Evolutionary conservation across 2,113 vertebrate genomes (phyloP), one percentile per base, ranked within the genome.

Genomic region (Chelonoidis abingdonii): DNA sequence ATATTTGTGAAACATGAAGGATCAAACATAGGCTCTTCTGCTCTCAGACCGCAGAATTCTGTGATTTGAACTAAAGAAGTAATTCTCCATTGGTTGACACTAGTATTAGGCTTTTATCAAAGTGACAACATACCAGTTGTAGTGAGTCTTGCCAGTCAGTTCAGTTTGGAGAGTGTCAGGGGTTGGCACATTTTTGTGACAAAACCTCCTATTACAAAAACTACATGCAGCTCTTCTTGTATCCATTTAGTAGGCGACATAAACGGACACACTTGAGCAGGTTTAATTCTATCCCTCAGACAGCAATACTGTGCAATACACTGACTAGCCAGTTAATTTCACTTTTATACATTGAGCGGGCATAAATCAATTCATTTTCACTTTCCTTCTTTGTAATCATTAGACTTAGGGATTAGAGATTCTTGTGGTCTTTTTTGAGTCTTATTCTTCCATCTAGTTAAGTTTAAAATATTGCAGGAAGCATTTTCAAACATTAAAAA

Each of bases 181-280:
- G 35, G 35, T 44, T 38, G 79, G 22, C 4, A 84, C 12, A 35
- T 6, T 89, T 88, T 21, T 38, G 21, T 91, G 25, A 83, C 38
- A 81, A 92, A 91, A 91, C 8, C 3, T 9, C 27, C 24, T 22
- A 2, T 83, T 92, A 86, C 41, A 93, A 92, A 86, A 5, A 17
- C 2, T 11, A 8, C 49, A 3, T 50, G n/a, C 47, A 69, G 50
- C 75, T n/a, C 53, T 17, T 81, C 24, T n/a, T 81, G 62, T 49
- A 79, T 65, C 56, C 35, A 3, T 47, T 88, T n/a, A n/a, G 80
- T 27, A 31, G 88, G 17, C 79, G n/a, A 29, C 17, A 7, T 80
- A 84, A 35, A 78, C 56, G 75, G 5, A 86, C n/a, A 35, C 4
- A 69, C 1, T 6, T 25, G 31, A 47, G 17, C 85, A 49, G 65